Evolutionary conservation across 2,797 vertebrate species (phyloP).

Genomic region (Euthynnus affinis): DNA sequence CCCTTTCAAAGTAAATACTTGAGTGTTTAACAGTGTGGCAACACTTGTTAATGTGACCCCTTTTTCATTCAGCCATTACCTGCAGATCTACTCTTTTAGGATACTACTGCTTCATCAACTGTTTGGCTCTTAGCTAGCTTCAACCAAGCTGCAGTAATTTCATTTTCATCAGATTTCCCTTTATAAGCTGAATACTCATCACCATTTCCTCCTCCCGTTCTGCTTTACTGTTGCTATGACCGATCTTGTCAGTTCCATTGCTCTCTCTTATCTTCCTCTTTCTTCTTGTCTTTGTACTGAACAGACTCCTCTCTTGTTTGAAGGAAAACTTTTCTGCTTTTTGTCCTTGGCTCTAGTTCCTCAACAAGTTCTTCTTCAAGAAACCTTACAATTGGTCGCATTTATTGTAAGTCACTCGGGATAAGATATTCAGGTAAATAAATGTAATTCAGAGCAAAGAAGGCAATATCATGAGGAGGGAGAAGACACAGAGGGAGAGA

Average conservation of each 20-base stretch:
- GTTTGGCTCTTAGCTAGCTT: conserved; percentile 29
- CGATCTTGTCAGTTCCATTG: conserved; percentile 13
- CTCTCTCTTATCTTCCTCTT: conserved; percentile 5
- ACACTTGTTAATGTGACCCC: conserved; percentile 35
- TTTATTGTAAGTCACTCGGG: conserved; percentile 3
- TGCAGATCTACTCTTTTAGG: conserved; percentile 39
- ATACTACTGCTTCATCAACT: conserved; percentile 43
- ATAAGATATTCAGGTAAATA: conserved; percentile 9
- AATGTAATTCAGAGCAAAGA: conserved; percentile 7
- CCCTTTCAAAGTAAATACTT: too few species aligned
- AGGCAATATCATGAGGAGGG: neutral
- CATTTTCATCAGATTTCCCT: conserved; percentile 28
- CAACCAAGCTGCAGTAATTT: conserved; percentile 18
- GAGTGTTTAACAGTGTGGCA: neutral
- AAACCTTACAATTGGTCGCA: neutral
- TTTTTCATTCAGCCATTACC: conserved; percentile 35
- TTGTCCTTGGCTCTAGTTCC: conserved; percentile 1
- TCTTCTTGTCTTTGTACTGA: conserved; percentile 29
- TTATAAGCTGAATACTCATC: conserved; percentile 33
- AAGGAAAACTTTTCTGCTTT: conserved; percentile 7
- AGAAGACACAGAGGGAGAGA: neutral
- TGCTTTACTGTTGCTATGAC: neutral
- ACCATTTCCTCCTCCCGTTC: conserved; percentile 5
- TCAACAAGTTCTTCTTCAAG: neutral
- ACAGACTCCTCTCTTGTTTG: conserved; percentile 17